Evolutionary conservation across 2,797 vertebrate genomes (phyloP).

Genomic region (Champsocephalus esox): DNA sequence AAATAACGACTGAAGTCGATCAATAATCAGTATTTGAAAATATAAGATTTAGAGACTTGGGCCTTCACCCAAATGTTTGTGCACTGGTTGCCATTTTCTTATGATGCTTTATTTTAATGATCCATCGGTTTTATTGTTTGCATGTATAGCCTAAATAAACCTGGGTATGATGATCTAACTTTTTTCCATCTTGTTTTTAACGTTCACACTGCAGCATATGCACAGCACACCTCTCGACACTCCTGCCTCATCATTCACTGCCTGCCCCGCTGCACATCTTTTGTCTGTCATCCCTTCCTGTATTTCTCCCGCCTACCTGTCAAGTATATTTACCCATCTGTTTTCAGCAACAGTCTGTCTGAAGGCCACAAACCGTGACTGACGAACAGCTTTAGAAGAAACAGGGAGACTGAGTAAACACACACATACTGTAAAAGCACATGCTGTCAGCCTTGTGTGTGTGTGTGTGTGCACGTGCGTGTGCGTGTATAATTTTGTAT

Average conservation of each 20-base stretch:
- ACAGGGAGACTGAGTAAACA: neutral
- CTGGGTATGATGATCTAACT: no score
- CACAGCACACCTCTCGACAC: neutral
- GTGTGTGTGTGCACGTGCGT: no score
- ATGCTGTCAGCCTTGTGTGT: no score
- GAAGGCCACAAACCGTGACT: conserved; percentile 15
- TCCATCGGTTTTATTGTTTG: neutral
- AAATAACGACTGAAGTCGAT: neutral
- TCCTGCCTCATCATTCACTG: neutral
- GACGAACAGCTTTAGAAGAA: conserved; percentile 27
- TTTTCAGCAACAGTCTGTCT: conserved; percentile 24
- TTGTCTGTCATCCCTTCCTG: conserved; percentile 24
- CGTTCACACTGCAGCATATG: conserved; percentile 4
- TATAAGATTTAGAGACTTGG: neutral
- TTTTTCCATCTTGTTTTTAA: neutral
- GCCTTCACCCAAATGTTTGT: neutral
- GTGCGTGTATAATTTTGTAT: no score
- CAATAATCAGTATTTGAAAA: neutral
- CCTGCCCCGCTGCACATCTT: conserved; percentile 9
- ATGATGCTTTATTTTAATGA: neutral
- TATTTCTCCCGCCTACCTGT: conserved; percentile 2
- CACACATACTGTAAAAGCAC: no score
- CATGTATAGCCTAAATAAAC: no score
- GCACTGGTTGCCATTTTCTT: neutral
- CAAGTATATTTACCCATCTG: conserved; percentile 28